A percentile compares a stretch with the other conserved stretches of the same genome.
Evolutionary conservation across 1,140 invertebrate species (phyloP).

Genomic region (Wasmannia auropunctata): DNA sequence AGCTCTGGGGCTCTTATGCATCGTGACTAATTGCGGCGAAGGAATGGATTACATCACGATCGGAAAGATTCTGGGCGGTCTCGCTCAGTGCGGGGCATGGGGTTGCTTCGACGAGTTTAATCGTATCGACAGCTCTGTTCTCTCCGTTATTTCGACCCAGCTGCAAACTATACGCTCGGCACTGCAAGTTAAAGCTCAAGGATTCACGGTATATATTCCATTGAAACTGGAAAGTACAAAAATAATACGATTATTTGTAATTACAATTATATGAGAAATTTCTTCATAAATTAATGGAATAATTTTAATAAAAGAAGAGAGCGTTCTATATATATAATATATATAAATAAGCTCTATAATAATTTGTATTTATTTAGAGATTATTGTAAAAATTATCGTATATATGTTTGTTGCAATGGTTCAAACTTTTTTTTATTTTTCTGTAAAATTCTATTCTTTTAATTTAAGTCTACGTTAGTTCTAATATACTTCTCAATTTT

Average conservation of each 20-base stretch:
- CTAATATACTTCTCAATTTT: background rate
- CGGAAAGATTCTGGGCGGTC: conserved; percentile 93
- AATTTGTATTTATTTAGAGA: too few species aligned
- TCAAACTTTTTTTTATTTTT: background rate
- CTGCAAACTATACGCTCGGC: conserved; percentile 95
- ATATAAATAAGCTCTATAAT: background rate
- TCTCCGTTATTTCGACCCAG: conserved; percentile 96
- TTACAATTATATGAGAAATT: background rate
- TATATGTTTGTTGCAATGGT: background rate
- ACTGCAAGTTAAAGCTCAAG: conserved; percentile 89
- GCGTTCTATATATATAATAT: background rate
- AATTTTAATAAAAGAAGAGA: background rate
- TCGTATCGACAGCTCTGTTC: conserved; percentile 94
- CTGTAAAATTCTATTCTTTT: background rate
- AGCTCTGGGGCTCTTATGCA: conserved; percentile 93
- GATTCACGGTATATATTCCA: conserved; percentile 88
- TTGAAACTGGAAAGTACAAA: background rate
- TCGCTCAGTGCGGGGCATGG: conserved; percentile 92
- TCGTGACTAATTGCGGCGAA: conserved; percentile 97
- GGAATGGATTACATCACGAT: conserved; percentile 96
- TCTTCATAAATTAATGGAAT: background rate
- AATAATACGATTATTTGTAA: background rate
- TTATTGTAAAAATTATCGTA: too few species aligned
- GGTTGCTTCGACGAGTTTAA: conserved; percentile 97
- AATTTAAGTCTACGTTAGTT: conserved; percentile 3